Evolutionary conservation across 2,113 vertebrate genomes (phyloP).

Genomic region (Andinoacara biseriatus): DNA sequence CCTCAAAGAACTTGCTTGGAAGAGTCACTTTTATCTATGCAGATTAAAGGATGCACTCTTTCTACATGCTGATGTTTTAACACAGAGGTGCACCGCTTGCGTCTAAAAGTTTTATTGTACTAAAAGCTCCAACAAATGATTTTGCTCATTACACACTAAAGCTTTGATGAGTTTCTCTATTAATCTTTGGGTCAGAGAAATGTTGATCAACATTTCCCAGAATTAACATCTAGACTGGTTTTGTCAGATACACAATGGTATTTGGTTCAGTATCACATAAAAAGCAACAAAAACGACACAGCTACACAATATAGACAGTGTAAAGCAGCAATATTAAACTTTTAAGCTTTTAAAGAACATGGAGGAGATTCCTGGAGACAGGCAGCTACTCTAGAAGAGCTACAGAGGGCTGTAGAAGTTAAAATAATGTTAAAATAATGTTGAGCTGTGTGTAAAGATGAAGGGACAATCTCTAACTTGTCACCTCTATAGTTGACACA

Average conservation of each 20-base stretch:
- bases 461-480: too few relatives aligned
- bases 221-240: background rate
- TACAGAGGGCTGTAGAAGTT: too few relatives aligned
- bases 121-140: background rate
- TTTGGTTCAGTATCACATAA: too few relatives aligned
- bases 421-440: too few relatives aligned
- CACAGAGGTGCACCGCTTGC: background rate
- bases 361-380: too few relatives aligned
- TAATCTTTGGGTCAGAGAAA: background rate
- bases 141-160: background rate
- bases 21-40: background rate
- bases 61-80: background rate
- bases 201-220: background rate
- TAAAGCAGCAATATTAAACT: too few relatives aligned
- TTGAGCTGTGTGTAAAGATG: too few relatives aligned
- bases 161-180: background rate
- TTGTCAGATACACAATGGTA: background rate
- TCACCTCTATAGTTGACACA: too few relatives aligned
- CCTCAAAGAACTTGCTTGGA: background rate
- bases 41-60: background rate
- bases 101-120: background rate
- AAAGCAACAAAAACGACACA: too few relatives aligned
- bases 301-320: too few relatives aligned
- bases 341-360: too few relatives aligned
- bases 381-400: too few relatives aligned